Conservation (phyloP, 2,797 vertebrate species). For the Scyliorhinus canicula region DNA sequence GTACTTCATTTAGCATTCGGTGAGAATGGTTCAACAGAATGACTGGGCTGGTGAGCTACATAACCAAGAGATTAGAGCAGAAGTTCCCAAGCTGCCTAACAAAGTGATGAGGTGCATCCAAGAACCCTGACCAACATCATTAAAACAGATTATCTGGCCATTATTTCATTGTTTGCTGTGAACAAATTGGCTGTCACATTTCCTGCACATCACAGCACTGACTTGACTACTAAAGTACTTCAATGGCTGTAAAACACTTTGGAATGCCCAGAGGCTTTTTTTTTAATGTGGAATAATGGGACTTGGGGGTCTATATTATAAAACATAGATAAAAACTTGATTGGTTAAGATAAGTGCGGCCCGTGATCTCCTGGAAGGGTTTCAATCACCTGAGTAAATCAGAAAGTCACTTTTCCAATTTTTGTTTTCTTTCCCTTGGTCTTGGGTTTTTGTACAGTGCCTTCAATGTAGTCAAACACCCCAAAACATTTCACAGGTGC, state of each 20-base stretch:
- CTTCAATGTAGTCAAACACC: not conserved
- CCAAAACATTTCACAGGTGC: not conserved
- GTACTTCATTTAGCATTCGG: conserved; percentile 51
- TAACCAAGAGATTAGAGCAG: not conserved
- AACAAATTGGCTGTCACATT: not conserved
- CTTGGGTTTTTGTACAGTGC: not conserved
- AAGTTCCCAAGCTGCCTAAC: not conserved
- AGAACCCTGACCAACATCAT: not conserved
- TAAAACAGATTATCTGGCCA: not conserved
- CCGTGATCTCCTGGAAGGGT: not conserved
- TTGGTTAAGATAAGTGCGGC: not conserved
- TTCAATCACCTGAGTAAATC: not conserved
- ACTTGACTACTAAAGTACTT: not conserved
- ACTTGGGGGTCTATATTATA: not conserved
- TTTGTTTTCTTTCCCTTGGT: not conserved
- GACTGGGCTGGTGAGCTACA: not conserved
- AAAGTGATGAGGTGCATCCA: not conserved
- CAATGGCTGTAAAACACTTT: not conserved
- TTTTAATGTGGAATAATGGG: not conserved
- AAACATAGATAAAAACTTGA: not conserved
- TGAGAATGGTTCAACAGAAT: conserved; percentile 45
- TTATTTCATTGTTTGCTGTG: not conserved
- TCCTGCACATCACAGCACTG: not conserved
- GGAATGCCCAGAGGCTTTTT: too few species aligned
- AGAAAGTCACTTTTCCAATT: not conserved